Evolutionary conservation across 2,797 vertebrate species (phyloP).

Genomic region (Xiphophorus birchmanni): DNA sequence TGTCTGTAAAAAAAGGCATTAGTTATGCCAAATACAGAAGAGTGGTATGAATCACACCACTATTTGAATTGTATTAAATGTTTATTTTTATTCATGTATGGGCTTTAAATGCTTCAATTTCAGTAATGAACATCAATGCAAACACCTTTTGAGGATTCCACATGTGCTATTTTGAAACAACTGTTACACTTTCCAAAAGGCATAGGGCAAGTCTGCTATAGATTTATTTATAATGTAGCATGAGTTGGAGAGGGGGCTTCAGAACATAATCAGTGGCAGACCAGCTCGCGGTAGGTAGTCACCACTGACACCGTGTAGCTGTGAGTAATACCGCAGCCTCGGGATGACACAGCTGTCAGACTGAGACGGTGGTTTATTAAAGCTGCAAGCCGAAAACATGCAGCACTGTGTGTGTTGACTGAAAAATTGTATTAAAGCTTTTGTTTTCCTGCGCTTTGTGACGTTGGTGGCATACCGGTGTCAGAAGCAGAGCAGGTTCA

Average conservation of each 20-base stretch:
- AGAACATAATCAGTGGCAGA: not conserved
- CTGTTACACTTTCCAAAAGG: not conserved
- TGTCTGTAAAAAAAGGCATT: no score
- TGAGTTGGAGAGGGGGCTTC: not conserved
- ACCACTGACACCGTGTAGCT: not conserved
- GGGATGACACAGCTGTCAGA: slow-evolving; percentile 7
- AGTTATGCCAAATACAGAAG: no score
- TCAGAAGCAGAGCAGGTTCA: not conserved
- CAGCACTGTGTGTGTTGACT: not conserved
- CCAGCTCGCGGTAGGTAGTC: not conserved
- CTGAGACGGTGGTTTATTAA: not conserved
- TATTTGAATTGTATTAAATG: not conserved
- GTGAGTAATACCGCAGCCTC: slow-evolving; percentile 16
- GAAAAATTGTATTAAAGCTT: slow-evolving; percentile 1
- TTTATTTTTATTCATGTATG: not conserved
- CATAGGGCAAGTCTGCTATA: not conserved
- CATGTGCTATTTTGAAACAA: not conserved
- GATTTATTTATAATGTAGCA: not conserved
- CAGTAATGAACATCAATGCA: no score
- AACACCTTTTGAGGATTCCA: not conserved
- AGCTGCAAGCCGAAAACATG: slow-evolving; percentile 2
- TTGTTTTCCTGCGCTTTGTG: not conserved
- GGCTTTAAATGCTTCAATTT: not conserved
- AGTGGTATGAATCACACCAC: no score
- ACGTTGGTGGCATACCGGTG: not conserved